phyloP scores from a whole-genome alignment of 2,888 invertebrate species.

The Coleophora deauratella region DNA sequence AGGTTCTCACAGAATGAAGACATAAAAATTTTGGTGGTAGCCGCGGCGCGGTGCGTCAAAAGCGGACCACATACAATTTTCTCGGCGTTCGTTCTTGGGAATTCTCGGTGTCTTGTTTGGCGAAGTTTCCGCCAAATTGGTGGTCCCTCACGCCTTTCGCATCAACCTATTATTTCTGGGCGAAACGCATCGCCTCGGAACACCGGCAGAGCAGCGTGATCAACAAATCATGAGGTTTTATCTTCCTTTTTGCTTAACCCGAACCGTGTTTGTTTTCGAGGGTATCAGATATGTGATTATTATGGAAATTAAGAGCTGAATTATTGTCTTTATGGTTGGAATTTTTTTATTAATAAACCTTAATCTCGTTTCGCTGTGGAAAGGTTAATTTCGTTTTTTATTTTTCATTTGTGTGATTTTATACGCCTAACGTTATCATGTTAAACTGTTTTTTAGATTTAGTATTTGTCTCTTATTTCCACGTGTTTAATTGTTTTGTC shows the following conservation, averaged over 20 bases:
- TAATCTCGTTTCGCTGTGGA: background rate
- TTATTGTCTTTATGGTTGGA: slow-evolving; percentile 28
- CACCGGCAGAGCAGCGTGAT: slow-evolving; percentile 51
- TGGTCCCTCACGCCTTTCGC: slow-evolving; percentile 64
- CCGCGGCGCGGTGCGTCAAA: slow-evolving; percentile 54
- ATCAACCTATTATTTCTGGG: slow-evolving; percentile 61
- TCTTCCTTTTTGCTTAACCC: slow-evolving; percentile 34
- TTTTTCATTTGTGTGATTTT: background rate
- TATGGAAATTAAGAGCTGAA: slow-evolving; percentile 48
- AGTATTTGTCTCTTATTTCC: no score
- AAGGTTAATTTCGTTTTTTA: no score
- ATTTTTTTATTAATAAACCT: slow-evolving; percentile 6
- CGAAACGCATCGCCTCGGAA: slow-evolving; percentile 48
- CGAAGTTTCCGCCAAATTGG: slow-evolving; percentile 60
- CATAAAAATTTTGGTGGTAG: slow-evolving; percentile 63
- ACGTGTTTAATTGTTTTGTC: no score
- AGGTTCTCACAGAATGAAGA: slow-evolving; percentile 68
- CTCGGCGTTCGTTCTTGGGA: slow-evolving; percentile 43
- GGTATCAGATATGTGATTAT: slow-evolving; percentile 59
- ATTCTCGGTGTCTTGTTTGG: slow-evolving; percentile 40
- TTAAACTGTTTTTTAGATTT: no score
- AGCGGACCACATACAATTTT: slow-evolving; percentile 63
- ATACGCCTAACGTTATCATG: background rate
- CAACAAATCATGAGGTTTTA: slow-evolving; percentile 55
- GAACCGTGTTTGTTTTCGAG: slow-evolving; percentile 68